These are phyloP conservation scores for Chrysoperla carnea DNA, from an alignment of 1,140 invertebrate species.

Conservation along the genomic window DNA sequence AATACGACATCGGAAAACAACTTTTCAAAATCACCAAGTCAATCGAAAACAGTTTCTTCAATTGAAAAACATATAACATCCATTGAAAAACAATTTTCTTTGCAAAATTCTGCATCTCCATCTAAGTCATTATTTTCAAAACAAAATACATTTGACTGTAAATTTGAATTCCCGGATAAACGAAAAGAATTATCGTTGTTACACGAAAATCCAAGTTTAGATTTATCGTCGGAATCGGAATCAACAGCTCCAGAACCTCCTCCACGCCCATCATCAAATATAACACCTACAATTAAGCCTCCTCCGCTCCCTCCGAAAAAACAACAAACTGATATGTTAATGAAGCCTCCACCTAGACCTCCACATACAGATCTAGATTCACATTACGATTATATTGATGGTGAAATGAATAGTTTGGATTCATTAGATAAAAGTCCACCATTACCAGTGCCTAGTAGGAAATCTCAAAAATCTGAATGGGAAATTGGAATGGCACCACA, in stretches of 20 bases:
- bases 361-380: conserved; percentile 33
- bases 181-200: conserved; percentile 7
- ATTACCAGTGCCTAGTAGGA: conserved; percentile 40
- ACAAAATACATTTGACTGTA: conserved; percentile 11
- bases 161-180: conserved; percentile 8
- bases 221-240: conserved; percentile 18
- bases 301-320: conserved; percentile 76
- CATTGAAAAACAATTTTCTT: conserved; percentile 8
- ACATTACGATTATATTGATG: conserved; percentile 40
- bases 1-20: not conserved
- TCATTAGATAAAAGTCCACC: conserved; percentile 29
- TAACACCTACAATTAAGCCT: conserved; percentile 38
- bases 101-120: conserved; percentile 10
- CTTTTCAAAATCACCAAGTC: conserved; percentile 13
- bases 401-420: conserved; percentile 19
- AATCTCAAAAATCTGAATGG: conserved; percentile 30
- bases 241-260: conserved; percentile 50
- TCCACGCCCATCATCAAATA: conserved; percentile 30
- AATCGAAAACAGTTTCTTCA: not conserved
- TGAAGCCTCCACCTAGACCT: conserved; percentile 44
- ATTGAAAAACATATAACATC: not conserved
- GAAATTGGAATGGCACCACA: conserved; percentile 19
- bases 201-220: conserved; percentile 14
- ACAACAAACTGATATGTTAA: conserved; percentile 21
- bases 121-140: conserved; percentile 7